Percentiles rank a stretch among this genome's conserved stretches.
phyloP scores from a whole-genome alignment of 1,140 invertebrate genomes.

The Phymorhynchus buccinoides region DNA sequence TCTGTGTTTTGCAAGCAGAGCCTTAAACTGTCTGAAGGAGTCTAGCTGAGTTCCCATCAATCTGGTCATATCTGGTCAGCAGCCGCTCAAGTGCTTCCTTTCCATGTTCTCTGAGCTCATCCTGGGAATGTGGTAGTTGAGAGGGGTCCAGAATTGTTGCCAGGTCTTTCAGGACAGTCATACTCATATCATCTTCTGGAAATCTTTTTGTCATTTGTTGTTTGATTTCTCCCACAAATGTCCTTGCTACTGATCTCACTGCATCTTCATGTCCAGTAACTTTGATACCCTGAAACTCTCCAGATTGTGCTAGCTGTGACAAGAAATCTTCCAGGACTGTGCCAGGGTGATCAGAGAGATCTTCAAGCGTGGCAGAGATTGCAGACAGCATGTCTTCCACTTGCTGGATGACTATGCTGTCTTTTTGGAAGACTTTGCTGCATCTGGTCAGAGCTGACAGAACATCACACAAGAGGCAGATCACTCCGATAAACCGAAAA shows the following conservation, averaged over 20 bases:
- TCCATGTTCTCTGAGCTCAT: not conserved
- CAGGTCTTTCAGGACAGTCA: not conserved
- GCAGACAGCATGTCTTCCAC: conserved; percentile 24
- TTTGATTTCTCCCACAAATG: too few relatives aligned
- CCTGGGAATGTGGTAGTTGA: not conserved
- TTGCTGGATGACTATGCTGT: conserved; percentile 33
- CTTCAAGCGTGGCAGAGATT: not conserved
- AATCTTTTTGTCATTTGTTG: too few relatives aligned
- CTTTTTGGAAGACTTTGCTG: conserved; percentile 37
- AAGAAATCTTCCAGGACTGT: not conserved
- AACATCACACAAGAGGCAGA: conserved; percentile 36
- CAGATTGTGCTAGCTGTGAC: too few relatives aligned
- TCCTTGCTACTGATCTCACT: too few relatives aligned
- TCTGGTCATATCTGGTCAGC: not conserved
- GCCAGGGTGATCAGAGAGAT: not conserved
- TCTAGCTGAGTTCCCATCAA: not conserved
- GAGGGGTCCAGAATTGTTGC: not conserved
- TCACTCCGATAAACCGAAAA: conserved; percentile 25
- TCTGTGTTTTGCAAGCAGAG: not conserved
- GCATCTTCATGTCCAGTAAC: too few relatives aligned
- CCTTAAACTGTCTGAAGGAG: not conserved
- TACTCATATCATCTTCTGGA: too few relatives aligned
- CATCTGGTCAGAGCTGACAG: conserved; percentile 25
- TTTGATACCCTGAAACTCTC: too few relatives aligned
- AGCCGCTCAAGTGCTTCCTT: not conserved